Evolutionary conservation across 2,888 invertebrate genomes (phyloP), one percentile per base, ranked within the genome.

Genomic region (Heteromyza rotundicornis): DNA sequence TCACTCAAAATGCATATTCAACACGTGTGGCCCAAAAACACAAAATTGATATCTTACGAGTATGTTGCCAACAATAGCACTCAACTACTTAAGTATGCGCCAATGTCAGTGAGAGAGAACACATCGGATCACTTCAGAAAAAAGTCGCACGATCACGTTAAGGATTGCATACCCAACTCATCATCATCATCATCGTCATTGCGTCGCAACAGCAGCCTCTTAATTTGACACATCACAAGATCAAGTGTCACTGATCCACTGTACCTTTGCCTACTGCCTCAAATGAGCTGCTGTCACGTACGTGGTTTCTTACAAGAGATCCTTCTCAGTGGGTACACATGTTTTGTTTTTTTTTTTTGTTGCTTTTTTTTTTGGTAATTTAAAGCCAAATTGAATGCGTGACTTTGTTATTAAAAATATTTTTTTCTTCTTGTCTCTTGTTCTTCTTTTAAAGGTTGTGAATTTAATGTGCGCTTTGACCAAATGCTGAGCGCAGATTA

Each of bases 181-280:
- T n/a, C n/a, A n/a, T n/a, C n/a, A n/a, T n/a, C 22, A 19, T 22
- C 44, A 20, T 36, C 40, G 19, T 56, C 59, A 23, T 20, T 32
- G 32, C 55, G 67, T 60, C 61, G 62, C 61, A 71, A 63, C 75
- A 75, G 71, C 73, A 73, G 75, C 75, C 75, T 79, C 78, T 77
- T 78, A 77, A 78, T 78, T 79, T 79, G 79, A 78, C 78, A 79
- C 73, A 76, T 75, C 77, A 75, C 73, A 76, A 79, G 78, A 78
- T 79, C 78, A 79, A 77, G 77, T 78, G 78, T 77, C 79, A 78
- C 72, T 72, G 69, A 70, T 70, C 71, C 67, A 66, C 65, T 68
- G 65, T 47, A 20, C 20, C 47, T 47, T 47, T 40, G 5, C 27
- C 5, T 27, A 10, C 27, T 27, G 7, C 27, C 16, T 16, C 47